Conservation (phyloP, 2,888 invertebrate species). For the Hipparchia semele region DNA sequence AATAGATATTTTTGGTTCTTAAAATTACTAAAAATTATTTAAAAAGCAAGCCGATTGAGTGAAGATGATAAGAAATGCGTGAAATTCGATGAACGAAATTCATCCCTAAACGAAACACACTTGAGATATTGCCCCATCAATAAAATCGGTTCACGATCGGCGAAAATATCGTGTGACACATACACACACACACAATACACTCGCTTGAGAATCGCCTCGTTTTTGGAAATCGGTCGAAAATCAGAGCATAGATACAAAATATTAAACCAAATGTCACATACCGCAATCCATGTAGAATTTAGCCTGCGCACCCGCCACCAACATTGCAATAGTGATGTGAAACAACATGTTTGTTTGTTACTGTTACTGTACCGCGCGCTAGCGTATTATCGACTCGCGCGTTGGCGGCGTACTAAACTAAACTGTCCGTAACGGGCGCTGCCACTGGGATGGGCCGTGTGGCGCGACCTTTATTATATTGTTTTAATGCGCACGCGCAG, state of each 20-base stretch:
- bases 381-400: constrained; percentile 72
- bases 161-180: too few relatives aligned
- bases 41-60: too few relatives aligned
- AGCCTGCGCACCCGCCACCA: constrained; percentile 67
- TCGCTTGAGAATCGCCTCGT: too few relatives aligned
- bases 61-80: too few relatives aligned
- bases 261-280: constrained; percentile 46
- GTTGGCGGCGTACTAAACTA: constrained; percentile 58
- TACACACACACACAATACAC: too few relatives aligned
- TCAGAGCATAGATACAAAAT: not conserved
- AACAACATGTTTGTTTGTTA: constrained; percentile 62
- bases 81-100: too few relatives aligned
- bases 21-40: too few relatives aligned
- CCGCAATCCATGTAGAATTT: constrained; percentile 77
- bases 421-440: constrained; percentile 21
- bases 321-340: constrained; percentile 55
- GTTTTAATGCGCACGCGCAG: constrained; percentile 70
- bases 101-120: too few relatives aligned
- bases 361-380: constrained; percentile 61
- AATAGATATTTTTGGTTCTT: too few relatives aligned
- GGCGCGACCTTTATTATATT: constrained; percentile 61
- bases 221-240: too few relatives aligned
- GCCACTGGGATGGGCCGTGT: constrained; percentile 55
- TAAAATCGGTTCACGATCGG: too few relatives aligned
- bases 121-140: too few relatives aligned